Base-by-base conservation (phyloP, 2,797 vertebrate species). In the Hippocampus kuda region DNA sequence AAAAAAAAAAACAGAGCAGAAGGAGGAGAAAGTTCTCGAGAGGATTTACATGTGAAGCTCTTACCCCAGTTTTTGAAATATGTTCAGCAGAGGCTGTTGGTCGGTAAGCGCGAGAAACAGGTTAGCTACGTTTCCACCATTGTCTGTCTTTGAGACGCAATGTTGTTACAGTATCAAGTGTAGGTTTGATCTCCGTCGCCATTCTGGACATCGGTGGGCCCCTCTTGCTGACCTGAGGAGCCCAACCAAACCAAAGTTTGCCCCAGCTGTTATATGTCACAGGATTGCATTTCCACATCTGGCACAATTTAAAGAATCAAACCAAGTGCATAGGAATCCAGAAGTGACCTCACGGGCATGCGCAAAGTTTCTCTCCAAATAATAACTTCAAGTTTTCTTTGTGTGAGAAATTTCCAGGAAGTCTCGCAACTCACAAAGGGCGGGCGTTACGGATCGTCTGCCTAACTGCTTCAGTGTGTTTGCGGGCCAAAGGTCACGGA, bases 1-100 rank as follows among this genome's bases (percentile, higher is more conserved):
- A 75, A 44, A 69, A 72, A 75, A 44, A 44, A 63, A 42, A 15
- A n/a, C 1, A 3, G 22, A 61, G 18, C 68, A 67, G 72, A 64
- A 38, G 75, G 3, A 0, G 74, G 8, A 18, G 69, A 82, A 77
- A 74, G 65, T 75, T 80, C 79, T 81, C 76, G 66, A 62, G 20
- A 62, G 60, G 34, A 30, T 62, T 62, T 62, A 3, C 60, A 62
- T 11, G 22, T 67, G 64, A 66, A 67, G 63, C 68, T 5, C 10
- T 12, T 71, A 78, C 74, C 46, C 68, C 71, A 57, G n/a, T 24
- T 16, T 2, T 7, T 10, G 42, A 48, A 18, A 65, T 48, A 48
- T 15, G 24, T 65, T 16, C 63, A 65, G 11, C 62, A 24, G 11
- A 64, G 63, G 13, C 15, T 42, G 41, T 46, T 24, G 20, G n/a